phyloP scores from a whole-genome alignment of 2,888 invertebrate species.

The Therioaphis trifolii region DNA sequence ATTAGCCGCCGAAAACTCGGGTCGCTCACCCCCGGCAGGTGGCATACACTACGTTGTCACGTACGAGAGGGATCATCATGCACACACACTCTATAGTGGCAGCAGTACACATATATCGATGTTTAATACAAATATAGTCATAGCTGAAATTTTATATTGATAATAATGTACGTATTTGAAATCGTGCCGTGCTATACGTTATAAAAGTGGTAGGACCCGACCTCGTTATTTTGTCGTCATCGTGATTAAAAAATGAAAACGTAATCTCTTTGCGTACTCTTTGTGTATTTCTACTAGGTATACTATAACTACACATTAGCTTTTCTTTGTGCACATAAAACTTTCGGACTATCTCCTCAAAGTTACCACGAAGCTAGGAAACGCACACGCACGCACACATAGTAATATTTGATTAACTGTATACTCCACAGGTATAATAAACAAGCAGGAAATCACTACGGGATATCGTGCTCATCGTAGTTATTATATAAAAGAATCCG shows the following conservation, averaged over 20 bases:
- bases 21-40: constrained; percentile 43
- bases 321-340: no score
- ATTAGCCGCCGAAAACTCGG: neutral
- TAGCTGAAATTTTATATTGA: neutral
- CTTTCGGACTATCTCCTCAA: no score
- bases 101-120: neutral
- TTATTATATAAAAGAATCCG: neutral
- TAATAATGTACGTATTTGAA: no score
- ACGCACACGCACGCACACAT: no score
- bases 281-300: neutral
- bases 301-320: no score
- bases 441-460: constrained; percentile 6
- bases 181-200: no score
- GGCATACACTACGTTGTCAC: neutral
- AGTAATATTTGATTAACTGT: neutral
- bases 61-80: neutral
- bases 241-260: neutral
- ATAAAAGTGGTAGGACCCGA: neutral
- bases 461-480: neutral
- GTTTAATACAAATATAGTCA: neutral
- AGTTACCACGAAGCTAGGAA: no score
- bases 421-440: neutral
- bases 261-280: neutral
- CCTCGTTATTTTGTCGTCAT: neutral
- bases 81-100: neutral